Evolutionary conservation across 1,140 invertebrate genomes (phyloP).

Genomic region (Magallana angulata): DNA sequence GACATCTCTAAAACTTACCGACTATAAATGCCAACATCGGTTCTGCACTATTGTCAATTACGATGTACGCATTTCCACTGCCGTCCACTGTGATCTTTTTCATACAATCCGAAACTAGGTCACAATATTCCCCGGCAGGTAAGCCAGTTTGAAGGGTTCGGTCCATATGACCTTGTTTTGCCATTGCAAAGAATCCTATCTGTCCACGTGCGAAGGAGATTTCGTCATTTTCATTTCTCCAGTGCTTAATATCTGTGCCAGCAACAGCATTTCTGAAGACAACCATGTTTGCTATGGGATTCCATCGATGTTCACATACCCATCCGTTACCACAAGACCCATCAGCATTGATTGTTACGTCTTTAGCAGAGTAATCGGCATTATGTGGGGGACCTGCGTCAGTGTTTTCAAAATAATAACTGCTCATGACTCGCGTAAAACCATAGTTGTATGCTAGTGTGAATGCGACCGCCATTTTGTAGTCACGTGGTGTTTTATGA

Average conservation of each 20-base stretch:
- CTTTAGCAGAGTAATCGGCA: conserved; percentile 83
- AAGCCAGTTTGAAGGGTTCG: conserved; percentile 83
- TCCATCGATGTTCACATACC: conserved; percentile 94
- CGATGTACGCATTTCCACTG: conserved; percentile 84
- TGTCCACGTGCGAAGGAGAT: conserved; percentile 74
- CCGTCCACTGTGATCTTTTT: conserved; percentile 85
- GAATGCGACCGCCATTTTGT: conserved; percentile 88
- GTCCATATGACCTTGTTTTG: conserved; percentile 69
- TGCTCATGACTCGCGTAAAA: conserved; percentile 88
- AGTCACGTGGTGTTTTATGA: conserved; percentile 70
- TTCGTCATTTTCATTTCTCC: conserved; percentile 67
- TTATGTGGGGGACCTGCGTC: conserved; percentile 54
- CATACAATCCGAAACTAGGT: conserved; percentile 90
- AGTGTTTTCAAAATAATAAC: conserved; percentile 79
- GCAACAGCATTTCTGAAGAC: conserved; percentile 61
- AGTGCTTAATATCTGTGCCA: conserved; percentile 52
- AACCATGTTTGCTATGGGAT: conserved; percentile 88
- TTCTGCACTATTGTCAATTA: conserved; percentile 84
- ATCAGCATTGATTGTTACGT: conserved; percentile 78
- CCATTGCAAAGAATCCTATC: conserved; percentile 77
- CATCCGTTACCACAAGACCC: conserved; percentile 88
- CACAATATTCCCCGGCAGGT: conserved; percentile 90
- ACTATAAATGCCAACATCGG: conserved; percentile 89
- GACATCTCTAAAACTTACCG: conserved; percentile 67
- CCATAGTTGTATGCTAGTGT: conserved; percentile 89